phyloP scores from a whole-genome alignment of 2,113 vertebrate genomes.

The Epinephelus fuscoguttatus region DNA sequence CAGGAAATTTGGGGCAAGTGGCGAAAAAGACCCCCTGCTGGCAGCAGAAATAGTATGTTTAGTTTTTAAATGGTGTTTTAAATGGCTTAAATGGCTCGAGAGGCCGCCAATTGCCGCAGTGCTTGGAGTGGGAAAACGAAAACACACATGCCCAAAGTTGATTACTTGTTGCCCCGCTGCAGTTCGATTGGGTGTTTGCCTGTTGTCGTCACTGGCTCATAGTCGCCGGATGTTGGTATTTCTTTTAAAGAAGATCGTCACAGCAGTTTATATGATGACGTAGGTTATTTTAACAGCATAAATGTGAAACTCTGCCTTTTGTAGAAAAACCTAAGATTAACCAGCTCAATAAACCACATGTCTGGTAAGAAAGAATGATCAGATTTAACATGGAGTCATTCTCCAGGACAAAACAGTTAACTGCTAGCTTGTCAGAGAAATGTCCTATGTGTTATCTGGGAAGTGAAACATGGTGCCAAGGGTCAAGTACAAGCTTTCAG shows the following conservation, averaged over 20 bases:
- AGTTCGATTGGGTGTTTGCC: no score
- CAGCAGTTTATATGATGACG: background rate
- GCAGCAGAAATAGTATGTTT: no score
- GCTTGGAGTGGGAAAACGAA: background rate
- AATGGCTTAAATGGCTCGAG: background rate
- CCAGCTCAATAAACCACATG: background rate
- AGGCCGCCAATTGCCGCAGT: background rate
- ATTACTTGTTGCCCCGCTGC: background rate
- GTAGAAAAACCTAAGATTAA: background rate
- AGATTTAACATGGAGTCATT: background rate
- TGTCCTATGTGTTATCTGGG: background rate
- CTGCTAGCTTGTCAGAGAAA: no score
- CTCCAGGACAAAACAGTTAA: background rate
- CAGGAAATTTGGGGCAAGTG: background rate
- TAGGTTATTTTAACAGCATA: background rate
- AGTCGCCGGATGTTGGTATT: background rate
- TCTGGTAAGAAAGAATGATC: background rate
- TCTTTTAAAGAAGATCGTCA: background rate
- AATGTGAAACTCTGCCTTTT: background rate
- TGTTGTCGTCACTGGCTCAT: background rate
- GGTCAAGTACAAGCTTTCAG: background rate
- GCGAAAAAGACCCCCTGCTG: background rate
- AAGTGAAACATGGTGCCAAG: background rate
- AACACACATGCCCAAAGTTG: background rate
- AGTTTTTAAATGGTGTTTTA: background rate